Evolutionary conservation across 1,140 invertebrate genomes (phyloP).

Genomic region (Panonychus citri): DNA sequence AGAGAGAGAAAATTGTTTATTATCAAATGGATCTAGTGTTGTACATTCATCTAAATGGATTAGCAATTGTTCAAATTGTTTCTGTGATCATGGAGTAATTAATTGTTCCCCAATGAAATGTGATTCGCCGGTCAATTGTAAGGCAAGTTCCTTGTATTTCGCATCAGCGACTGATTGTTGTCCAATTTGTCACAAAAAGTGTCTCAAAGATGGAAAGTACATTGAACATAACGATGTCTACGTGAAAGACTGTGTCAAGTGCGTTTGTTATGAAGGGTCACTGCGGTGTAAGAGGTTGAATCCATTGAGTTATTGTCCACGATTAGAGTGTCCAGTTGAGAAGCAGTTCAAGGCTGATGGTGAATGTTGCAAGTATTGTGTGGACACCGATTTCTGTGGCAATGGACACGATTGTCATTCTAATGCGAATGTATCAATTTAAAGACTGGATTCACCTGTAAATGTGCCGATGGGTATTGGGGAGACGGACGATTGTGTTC

Average conservation of each 20-base stretch:
- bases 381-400: constrained; percentile 65
- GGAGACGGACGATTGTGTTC: constrained; percentile 51
- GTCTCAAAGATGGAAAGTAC: constrained; percentile 31
- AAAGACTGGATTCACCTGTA: constrained; percentile 55
- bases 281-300: constrained; percentile 50
- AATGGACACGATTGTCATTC: constrained; percentile 49
- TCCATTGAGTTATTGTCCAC: constrained; percentile 46
- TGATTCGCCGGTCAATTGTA: constrained; percentile 48
- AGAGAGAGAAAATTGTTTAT: constrained; percentile 51
- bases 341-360: constrained; percentile 53
- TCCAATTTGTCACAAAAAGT: constrained; percentile 59
- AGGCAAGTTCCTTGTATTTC: constrained; percentile 44
- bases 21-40: no score
- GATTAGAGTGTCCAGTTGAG: constrained; percentile 45
- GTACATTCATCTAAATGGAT: no score
- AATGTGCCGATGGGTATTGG: constrained; percentile 52
- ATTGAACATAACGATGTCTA: constrained; percentile 59
- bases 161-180: constrained; percentile 52
- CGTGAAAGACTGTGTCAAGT: constrained; percentile 29
- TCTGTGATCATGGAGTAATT: no score
- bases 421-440: constrained; percentile 65
- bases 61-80: no score
- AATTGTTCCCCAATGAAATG: constrained; percentile 48
- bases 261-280: constrained; percentile 37
- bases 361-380: constrained; percentile 73